Evolutionary conservation across 1,140 invertebrate genomes (phyloP).

Genomic region (Drosophila aff.): DNA sequence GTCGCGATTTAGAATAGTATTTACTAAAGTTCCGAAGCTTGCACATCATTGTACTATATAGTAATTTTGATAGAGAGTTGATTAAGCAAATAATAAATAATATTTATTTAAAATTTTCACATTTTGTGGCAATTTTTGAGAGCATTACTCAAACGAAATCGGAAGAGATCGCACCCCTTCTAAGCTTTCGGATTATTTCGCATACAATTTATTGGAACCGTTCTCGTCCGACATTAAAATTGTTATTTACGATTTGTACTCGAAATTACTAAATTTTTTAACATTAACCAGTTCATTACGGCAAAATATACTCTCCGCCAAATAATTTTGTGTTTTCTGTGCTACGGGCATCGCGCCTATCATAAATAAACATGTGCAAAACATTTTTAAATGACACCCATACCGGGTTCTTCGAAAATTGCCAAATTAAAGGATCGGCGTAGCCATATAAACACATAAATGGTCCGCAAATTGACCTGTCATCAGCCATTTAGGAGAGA

Average conservation of each 20-base stretch:
- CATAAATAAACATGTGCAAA: conserved; percentile 60
- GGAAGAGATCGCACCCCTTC: too few species aligned
- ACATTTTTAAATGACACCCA: conserved; percentile 50
- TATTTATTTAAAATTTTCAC: not conserved
- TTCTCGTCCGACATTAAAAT: not conserved
- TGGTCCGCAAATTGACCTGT: conserved; percentile 71
- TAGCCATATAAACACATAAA: conserved; percentile 32
- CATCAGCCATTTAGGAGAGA: conserved; percentile 64
- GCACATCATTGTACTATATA: too few species aligned
- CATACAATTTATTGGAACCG: not conserved
- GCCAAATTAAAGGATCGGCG: conserved; percentile 43
- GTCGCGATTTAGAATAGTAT: not conserved
- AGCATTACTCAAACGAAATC: not conserved
- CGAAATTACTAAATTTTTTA: not conserved
- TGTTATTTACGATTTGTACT: not conserved
- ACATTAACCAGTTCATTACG: not conserved
- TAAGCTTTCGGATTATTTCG: not conserved
- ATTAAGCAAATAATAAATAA: not conserved
- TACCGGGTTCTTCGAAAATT: conserved; percentile 57
- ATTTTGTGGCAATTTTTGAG: not conserved
- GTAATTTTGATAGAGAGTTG: not conserved
- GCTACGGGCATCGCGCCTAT: conserved; percentile 58
- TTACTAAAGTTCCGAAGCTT: too few species aligned
- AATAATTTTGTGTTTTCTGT: conserved; percentile 21
- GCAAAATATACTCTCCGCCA: not conserved